Evolutionary conservation across 2,113 vertebrate genomes (phyloP).

Genomic region (Myrmecophaga tridactyla): DNA sequence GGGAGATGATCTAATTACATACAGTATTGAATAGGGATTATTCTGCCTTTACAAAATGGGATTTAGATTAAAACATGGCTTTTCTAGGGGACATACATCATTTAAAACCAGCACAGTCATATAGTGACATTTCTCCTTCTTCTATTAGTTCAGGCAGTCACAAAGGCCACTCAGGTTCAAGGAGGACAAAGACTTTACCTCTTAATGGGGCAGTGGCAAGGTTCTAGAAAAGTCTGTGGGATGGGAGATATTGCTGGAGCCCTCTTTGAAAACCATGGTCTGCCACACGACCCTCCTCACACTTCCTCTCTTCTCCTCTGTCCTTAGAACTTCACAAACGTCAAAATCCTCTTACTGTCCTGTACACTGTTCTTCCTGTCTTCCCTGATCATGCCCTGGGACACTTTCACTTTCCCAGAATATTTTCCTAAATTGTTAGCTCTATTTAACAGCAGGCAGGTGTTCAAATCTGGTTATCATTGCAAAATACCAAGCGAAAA

Average conservation of each 20-base stretch:
- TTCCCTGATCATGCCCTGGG: not conserved
- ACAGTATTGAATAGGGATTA: no score
- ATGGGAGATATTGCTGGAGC: accelerated
- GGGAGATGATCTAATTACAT: no score
- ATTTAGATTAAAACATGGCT: no score
- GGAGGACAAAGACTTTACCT: not conserved
- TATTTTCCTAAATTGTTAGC: not conserved
- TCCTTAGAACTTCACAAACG: not conserved
- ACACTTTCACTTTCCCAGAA: not conserved
- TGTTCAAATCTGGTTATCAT: not conserved
- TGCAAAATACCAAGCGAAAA: not conserved
- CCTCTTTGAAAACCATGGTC: not conserved
- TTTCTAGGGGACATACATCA: no score
- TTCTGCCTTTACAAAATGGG: no score
- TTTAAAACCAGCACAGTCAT: no score
- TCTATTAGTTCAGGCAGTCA: not conserved
- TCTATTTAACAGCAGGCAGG: not conserved
- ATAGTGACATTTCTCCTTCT: not conserved
- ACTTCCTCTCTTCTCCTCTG: not conserved
- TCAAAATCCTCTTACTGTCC: not conserved
- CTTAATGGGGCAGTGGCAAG: not conserved
- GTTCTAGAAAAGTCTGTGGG: not conserved
- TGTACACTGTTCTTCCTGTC: not conserved
- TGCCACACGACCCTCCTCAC: not conserved
- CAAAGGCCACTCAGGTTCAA: not conserved